Base-by-base conservation (phyloP, 2,888 invertebrate genomes). In the Notodonta ziczac region DNA sequence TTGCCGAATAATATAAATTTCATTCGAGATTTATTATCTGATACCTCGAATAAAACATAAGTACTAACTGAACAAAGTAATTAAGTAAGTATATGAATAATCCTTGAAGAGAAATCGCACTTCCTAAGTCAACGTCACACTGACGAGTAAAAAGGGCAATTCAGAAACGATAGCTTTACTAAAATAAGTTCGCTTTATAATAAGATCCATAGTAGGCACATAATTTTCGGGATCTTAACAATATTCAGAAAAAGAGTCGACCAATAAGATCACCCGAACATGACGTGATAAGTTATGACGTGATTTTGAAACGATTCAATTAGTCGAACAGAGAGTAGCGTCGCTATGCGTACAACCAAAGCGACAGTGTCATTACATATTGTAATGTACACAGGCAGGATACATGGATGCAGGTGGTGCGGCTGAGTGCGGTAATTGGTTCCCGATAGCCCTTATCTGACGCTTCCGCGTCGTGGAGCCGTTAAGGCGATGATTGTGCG, bases 371-470 rank as follows among this genome's bases (percentile, higher is more conserved):
- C 13, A 7, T 46, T 46, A 46, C 46, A n/a, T n/a, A 46, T 46
- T 46, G 46, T 46, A 46, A 46, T 46, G 46, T 46, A n/a, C 13
- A n/a, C 13, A 46, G 46, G 46, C 24, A 48, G 50, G 50, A 16
- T 50, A 50, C 50, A 50, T 16, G 16, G 52, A 24, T 16, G 13
- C 52, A 52, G 52, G 52, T 52, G 35, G 52, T 13, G 13, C 32
- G 32, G 32, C 60, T 62, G 67, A 67, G 69, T 63, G 61, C 58
- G 51, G 59, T 79, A 78, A 78, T 78, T 72, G 69, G 52, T 52
- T 52, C 52, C 70, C 66, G 76, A 74, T 80, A 76, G 57, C 55
- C 67, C 72, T 71, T 77, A 76, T 76, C 75, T 65, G 50, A 53
- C 40, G 57, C 52, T 71, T 74, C 74, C 73, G 68, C 56, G 56